Evolutionary conservation across 2,113 vertebrate genomes (phyloP).

Genomic region (Gymnocephalus cernua): DNA sequence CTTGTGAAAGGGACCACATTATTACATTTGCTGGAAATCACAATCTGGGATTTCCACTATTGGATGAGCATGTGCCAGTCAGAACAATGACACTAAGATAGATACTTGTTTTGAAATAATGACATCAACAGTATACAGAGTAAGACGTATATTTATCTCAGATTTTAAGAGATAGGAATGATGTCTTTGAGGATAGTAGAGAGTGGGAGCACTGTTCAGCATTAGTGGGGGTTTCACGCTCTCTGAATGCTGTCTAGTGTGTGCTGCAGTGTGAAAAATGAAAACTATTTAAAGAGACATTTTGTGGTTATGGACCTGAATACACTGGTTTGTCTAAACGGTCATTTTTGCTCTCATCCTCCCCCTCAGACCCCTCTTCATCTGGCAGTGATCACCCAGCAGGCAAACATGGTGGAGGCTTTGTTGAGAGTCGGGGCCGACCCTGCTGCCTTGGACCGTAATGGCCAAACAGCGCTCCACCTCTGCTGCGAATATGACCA

Average conservation of each 20-base stretch:
- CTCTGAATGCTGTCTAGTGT: not conserved
- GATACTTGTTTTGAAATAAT: not conserved
- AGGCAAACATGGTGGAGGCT: conserved; percentile 81
- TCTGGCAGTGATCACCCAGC: conserved; percentile 90
- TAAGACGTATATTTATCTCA: not conserved
- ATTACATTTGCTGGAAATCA: not conserved
- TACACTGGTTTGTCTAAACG: conserved; percentile 41
- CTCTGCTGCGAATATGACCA: conserved; percentile 89
- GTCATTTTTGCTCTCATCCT: conserved; percentile 16
- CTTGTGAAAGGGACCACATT: not conserved
- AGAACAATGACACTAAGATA: not conserved
- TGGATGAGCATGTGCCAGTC: not conserved
- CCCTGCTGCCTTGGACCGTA: conserved; percentile 87
- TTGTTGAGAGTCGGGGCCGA: conserved; percentile 85
- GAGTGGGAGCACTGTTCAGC: conserved; percentile 16
- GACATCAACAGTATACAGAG: not conserved
- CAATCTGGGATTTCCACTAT: conserved; percentile 31
- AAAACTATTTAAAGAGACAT: conserved; percentile 14
- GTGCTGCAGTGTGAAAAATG: not conserved
- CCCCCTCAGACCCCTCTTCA: conserved; percentile 89
- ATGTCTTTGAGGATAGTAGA: not conserved
- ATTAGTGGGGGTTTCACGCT: not conserved
- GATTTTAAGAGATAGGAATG: not conserved
- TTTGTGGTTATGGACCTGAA: conserved; percentile 3
- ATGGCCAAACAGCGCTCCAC: conserved; percentile 89